Conservation (phyloP, 2,888 invertebrate species). For the Fissipunctia ypsillon region DNA sequence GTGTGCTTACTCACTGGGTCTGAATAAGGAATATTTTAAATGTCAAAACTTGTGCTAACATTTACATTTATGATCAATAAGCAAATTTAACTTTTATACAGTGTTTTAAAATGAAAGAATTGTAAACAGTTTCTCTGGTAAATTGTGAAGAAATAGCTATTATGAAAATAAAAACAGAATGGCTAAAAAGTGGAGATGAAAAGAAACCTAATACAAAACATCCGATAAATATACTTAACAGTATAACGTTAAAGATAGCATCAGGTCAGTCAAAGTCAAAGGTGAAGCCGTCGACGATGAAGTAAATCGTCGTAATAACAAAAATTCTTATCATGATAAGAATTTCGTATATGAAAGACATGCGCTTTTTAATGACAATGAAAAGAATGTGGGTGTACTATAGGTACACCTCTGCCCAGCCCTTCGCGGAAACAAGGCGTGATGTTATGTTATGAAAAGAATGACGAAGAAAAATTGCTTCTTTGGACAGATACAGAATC, state of each 20-base stretch:
- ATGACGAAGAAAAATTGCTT: not conserved
- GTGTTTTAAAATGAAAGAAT: conserved; percentile 16
- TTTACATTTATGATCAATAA: conserved; percentile 49
- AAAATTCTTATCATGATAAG: conserved; percentile 9
- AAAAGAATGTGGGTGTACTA: no score
- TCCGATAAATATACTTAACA: not conserved
- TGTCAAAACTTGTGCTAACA: conserved; percentile 57
- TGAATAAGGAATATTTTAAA: conserved; percentile 51
- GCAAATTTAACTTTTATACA: conserved; percentile 37
- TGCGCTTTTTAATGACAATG: conserved; percentile 6
- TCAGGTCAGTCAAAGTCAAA: conserved; percentile 31
- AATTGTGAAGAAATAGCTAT: conserved; percentile 8
- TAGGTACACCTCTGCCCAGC: no score
- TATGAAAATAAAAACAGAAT: not conserved
- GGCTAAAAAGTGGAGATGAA: not conserved
- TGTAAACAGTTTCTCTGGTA: not conserved
- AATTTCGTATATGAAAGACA: not conserved
- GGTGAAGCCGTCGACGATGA: conserved; percentile 11
- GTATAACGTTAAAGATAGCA: conserved; percentile 17
- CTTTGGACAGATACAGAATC: conserved; percentile 2
- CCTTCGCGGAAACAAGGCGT: no score
- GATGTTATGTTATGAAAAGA: no score
- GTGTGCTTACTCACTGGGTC: conserved; percentile 26
- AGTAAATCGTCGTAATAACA: conserved; percentile 25
- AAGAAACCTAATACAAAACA: not conserved